A percentile compares a stretch with the other conserved stretches of the same genome.
Evolutionary conservation across 2,888 invertebrate species (phyloP).

Genomic region (Leucania comma): DNA sequence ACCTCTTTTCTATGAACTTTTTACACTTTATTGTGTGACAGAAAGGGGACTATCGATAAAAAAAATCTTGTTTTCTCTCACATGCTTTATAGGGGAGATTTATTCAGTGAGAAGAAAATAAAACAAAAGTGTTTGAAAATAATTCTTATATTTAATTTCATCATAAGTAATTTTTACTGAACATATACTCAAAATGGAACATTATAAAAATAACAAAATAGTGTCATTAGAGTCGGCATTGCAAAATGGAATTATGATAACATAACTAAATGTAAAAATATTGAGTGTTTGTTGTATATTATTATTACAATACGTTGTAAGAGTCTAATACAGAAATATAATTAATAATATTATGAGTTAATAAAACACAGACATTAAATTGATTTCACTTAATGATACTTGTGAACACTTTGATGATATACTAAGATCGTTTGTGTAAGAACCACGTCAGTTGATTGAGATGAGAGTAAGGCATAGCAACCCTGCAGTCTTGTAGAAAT

Average conservation of each 20-base stretch:
- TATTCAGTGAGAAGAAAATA: conserved; percentile 54
- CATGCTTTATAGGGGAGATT: too few relatives aligned
- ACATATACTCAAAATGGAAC: conserved; percentile 76
- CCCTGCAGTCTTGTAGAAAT: conserved; percentile 73
- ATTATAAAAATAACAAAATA: conserved; percentile 82
- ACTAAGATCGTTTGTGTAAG: conserved; percentile 52
- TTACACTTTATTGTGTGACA: not conserved
- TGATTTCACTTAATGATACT: conserved; percentile 58
- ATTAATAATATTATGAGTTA: conserved; percentile 43
- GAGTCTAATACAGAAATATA: conserved; percentile 54
- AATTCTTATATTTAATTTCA: conserved; percentile 85
- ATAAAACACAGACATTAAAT: conserved; percentile 50
- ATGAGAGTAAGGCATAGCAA: conserved; percentile 69
- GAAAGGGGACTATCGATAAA: not conserved
- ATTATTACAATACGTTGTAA: conserved; percentile 62
- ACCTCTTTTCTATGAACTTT: conserved; percentile 33
- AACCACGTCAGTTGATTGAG: conserved; percentile 57
- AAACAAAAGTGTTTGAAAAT: conserved; percentile 78
- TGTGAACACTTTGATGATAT: conserved; percentile 58
- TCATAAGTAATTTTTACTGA: conserved; percentile 84
- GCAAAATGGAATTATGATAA: conserved; percentile 58
- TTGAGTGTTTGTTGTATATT: conserved; percentile 60
- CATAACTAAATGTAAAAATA: conserved; percentile 63
- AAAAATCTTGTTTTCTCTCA: not conserved
- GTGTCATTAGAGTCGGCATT: conserved; percentile 57